Conservation (phyloP, 2,113 vertebrate species). For the Cyphomyrus discorhynchus region DNA sequence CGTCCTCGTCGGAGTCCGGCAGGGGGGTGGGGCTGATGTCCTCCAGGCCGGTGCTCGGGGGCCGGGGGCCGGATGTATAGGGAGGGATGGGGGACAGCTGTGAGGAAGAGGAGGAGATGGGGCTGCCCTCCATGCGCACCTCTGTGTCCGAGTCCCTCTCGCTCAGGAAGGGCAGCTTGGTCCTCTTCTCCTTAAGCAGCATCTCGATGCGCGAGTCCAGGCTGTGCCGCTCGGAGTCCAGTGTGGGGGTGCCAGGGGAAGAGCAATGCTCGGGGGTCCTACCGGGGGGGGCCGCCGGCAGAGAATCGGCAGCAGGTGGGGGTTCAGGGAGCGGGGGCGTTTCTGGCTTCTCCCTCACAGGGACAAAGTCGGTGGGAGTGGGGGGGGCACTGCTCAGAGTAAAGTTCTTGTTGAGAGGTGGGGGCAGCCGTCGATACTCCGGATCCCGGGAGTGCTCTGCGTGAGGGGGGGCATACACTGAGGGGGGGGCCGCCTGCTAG, state of each 20-base stretch:
- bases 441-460: slow-evolving; percentile 53
- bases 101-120: slow-evolving; percentile 69
- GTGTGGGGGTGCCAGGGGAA: slow-evolving; percentile 60
- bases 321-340: slow-evolving; percentile 57
- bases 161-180: slow-evolving; percentile 61
- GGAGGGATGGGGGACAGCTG: slow-evolving; percentile 67
- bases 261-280: slow-evolving; percentile 60
- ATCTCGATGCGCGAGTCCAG: slow-evolving; percentile 93
- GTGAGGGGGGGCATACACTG: slow-evolving; percentile 51
- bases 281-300: slow-evolving; percentile 36
- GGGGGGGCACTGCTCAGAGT: slow-evolving; percentile 39
- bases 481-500: slow-evolving; percentile 48
- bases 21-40: slow-evolving; percentile 63
- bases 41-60: slow-evolving; percentile 64
- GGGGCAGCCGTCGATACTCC: slow-evolving; percentile 54
- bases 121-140: slow-evolving; percentile 70
- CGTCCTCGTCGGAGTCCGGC: slow-evolving; percentile 68
- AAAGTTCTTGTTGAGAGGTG: slow-evolving; percentile 44
- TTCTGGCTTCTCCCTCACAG: slow-evolving; percentile 57
- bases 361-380: slow-evolving; percentile 47
- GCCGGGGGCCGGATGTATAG: slow-evolving; percentile 47
- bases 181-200: slow-evolving; percentile 77
- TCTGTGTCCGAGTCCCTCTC: slow-evolving; percentile 65
- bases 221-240: slow-evolving; percentile 72
- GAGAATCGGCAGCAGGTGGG: slow-evolving; percentile 39